Evolutionary conservation across 1,140 invertebrate species (phyloP).

Genomic region (Cherax destructor): DNA sequence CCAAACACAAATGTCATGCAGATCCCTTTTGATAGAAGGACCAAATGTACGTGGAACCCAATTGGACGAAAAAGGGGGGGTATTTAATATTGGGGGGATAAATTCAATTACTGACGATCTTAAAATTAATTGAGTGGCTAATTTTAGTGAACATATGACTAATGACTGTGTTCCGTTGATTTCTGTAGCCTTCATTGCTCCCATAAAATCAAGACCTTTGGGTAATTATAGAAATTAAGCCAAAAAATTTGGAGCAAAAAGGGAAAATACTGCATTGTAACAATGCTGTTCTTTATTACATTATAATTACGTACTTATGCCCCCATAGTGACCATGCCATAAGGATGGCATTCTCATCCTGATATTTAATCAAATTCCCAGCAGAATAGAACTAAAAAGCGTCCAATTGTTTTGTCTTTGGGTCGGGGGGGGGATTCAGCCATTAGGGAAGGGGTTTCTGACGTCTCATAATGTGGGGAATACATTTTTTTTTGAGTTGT

Average conservation of each 20-base stretch:
- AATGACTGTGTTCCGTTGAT: background rate
- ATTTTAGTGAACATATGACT: background rate
- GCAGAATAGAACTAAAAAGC: background rate
- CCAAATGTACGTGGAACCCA: too few species aligned
- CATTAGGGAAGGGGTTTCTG: background rate
- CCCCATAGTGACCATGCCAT: background rate
- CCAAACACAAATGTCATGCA: background rate
- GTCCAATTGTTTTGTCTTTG: background rate
- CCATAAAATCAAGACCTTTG: too few species aligned
- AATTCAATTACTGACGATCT: too few species aligned
- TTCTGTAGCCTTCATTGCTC: background rate
- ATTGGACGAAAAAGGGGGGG: too few species aligned
- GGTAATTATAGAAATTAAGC: too few species aligned
- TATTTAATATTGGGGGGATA: too few species aligned
- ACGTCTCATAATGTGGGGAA: constrained; percentile 30
- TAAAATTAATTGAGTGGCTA: too few species aligned
- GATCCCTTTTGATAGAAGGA: too few species aligned
- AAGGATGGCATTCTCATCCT: background rate
- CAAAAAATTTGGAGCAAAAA: background rate
- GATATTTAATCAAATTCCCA: background rate
- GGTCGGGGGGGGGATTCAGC: background rate
- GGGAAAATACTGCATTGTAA: background rate
- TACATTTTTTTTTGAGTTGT: constrained; percentile 23
- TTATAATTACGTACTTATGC: background rate
- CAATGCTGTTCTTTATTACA: background rate